phyloP scores from a whole-genome alignment of 1,140 invertebrate genomes.

The Chymomyza costata region DNA sequence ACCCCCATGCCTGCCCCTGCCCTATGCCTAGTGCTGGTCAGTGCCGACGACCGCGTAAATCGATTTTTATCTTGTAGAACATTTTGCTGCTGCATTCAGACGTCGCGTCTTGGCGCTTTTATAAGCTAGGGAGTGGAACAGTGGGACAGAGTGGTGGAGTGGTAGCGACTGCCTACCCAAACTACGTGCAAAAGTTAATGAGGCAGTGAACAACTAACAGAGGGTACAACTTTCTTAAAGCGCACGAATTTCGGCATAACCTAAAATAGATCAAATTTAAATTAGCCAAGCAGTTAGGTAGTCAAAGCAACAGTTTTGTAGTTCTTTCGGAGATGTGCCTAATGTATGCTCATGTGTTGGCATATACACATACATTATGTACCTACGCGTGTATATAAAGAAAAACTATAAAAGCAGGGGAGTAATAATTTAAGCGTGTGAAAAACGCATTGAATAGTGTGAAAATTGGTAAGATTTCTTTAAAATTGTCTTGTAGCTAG shows the following conservation, averaged over 20 bases:
- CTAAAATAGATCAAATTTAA: constrained; percentile 49
- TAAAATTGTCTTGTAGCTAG: too few species aligned
- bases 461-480: constrained; percentile 52
- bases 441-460: constrained; percentile 68
- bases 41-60: constrained; percentile 64
- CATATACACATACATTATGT: constrained; percentile 25
- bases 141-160: neutral
- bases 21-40: neutral
- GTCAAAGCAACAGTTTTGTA: constrained; percentile 38
- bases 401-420: constrained; percentile 54
- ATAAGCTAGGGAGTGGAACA: neutral
- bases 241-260: constrained; percentile 6
- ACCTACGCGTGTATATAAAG: constrained; percentile 25
- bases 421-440: constrained; percentile 72
- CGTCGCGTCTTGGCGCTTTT: neutral
- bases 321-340: neutral
- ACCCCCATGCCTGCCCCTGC: neutral
- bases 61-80: constrained; percentile 61
- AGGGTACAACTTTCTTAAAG: constrained; percentile 64
- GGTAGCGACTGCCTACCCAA: constrained; percentile 8
- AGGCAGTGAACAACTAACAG: constrained; percentile 60
- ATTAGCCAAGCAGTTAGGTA: constrained; percentile 36
- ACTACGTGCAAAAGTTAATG: constrained; percentile 69
- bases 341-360: constrained; percentile 64
- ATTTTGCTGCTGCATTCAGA: neutral